Conservation (phyloP, 2,797 vertebrate genomes). For the Crax fasciolata region DNA sequence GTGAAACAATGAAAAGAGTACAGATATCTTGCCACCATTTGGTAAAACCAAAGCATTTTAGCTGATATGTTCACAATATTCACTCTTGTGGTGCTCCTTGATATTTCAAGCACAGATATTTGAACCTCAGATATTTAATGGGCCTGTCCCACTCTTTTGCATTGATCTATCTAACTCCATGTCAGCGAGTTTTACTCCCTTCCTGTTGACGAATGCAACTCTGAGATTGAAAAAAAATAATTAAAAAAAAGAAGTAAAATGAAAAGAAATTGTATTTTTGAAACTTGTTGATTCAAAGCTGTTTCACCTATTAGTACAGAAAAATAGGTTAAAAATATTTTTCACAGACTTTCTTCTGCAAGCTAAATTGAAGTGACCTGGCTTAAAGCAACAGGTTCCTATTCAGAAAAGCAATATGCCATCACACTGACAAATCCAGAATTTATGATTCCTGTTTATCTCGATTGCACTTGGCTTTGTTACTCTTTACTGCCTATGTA, state of each 20-base stretch:
- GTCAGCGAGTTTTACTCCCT: not conserved
- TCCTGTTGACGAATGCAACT: not conserved
- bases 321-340: not conserved
- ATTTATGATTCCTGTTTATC: constrained; percentile 20
- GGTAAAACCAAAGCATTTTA: constrained; percentile 28
- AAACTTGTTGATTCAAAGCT: constrained; percentile 3
- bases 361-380: not conserved
- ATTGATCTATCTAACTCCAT: not conserved
- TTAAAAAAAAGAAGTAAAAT: not conserved
- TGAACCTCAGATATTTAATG: constrained; percentile 34
- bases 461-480: not conserved
- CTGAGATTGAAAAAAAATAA: not conserved
- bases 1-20: not conserved
- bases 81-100: not conserved
- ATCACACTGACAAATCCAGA: not conserved
- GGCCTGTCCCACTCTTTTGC: not conserved
- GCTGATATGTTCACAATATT: not conserved
- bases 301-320: not conserved
- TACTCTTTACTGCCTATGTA: not conserved
- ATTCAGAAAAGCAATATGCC: not conserved
- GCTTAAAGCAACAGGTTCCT: constrained; percentile 9
- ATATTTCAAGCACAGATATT: constrained; percentile 8
- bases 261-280: constrained; percentile 30
- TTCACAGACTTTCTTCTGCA: not conserved
- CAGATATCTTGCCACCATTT: not conserved